Evolutionary conservation across 2,888 invertebrate genomes (phyloP).

Genomic region (Cephus sareptanus): DNA sequence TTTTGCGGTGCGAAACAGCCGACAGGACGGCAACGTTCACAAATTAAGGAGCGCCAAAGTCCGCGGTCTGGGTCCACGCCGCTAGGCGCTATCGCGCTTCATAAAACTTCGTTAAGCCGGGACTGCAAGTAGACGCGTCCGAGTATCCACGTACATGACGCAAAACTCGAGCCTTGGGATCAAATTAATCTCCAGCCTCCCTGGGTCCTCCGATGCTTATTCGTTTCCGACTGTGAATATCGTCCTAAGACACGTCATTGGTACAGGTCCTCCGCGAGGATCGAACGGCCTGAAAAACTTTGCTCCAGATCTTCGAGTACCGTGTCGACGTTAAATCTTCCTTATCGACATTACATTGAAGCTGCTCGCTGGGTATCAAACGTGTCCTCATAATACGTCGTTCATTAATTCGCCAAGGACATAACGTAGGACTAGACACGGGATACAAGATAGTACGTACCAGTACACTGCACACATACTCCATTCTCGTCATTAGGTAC

Average conservation of each 20-base stretch:
- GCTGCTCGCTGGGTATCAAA: neutral
- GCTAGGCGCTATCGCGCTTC: slow-evolving; percentile 59
- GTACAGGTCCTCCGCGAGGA: neutral
- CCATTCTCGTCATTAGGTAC: slow-evolving; percentile 56
- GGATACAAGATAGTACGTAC: slow-evolving; percentile 11
- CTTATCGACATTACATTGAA: neutral
- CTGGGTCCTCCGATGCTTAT: neutral
- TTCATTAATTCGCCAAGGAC: slow-evolving; percentile 41
- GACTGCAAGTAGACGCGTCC: slow-evolving; percentile 24
- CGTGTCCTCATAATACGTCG: slow-evolving; percentile 34
- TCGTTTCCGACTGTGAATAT: neutral
- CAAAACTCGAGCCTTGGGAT: neutral
- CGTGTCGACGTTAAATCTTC: neutral
- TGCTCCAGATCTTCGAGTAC: neutral
- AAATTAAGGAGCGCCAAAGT: slow-evolving; percentile 64
- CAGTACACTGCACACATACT: slow-evolving; percentile 3
- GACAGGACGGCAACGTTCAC: slow-evolving; percentile 49
- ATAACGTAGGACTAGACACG: slow-evolving; percentile 28
- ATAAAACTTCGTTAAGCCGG: slow-evolving; percentile 61
- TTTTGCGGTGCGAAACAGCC: slow-evolving; percentile 50
- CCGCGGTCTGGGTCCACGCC: slow-evolving; percentile 36
- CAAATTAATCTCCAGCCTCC: neutral
- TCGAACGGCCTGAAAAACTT: neutral
- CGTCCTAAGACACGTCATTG: too few species aligned
- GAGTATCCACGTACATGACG: neutral